These are phyloP conservation scores for Sciaenops ocellatus DNA, from an alignment of 2,797 vertebrate species.

Conservation along the genomic window DNA sequence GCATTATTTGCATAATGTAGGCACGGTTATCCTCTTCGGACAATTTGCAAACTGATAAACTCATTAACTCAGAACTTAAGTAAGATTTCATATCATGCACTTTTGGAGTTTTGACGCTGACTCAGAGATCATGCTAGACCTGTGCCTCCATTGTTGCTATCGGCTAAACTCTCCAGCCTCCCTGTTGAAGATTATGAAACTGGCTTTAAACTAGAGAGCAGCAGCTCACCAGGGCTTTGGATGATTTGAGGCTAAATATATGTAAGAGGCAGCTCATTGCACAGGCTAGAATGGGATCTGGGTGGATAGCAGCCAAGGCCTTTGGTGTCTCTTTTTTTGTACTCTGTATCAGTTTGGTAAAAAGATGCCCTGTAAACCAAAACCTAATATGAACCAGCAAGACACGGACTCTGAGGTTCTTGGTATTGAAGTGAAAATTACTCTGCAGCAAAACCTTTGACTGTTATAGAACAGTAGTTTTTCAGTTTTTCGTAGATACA, in stretches of 20 bases:
- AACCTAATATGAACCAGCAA: slow-evolving; percentile 31
- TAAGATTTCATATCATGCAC: slow-evolving; percentile 26
- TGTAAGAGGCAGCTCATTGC: slow-evolving; percentile 67
- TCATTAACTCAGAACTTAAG: slow-evolving; percentile 17
- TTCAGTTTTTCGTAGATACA: not conserved
- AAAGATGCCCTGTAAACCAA: slow-evolving; percentile 43
- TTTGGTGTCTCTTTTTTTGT: slow-evolving; percentile 41
- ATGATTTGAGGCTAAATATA: slow-evolving; percentile 72
- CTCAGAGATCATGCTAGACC: slow-evolving; percentile 46
- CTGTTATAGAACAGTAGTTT: not conserved
- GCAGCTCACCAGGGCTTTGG: slow-evolving; percentile 70
- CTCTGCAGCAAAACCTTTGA: slow-evolving; percentile 5
- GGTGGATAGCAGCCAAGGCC: slow-evolving; percentile 57
- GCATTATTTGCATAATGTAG: slow-evolving; percentile 14
- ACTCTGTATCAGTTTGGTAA: slow-evolving; percentile 36
- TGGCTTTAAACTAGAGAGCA: slow-evolving; percentile 69
- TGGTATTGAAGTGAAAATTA: slow-evolving; percentile 18
- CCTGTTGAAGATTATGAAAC: slow-evolving; percentile 67
- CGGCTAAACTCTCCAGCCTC: slow-evolving; percentile 60
- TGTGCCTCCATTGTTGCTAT: slow-evolving; percentile 52
- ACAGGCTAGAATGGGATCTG: slow-evolving; percentile 57
- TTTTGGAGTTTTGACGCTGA: slow-evolving; percentile 41
- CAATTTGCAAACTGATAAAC: not conserved
- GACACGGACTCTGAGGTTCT: slow-evolving; percentile 20
- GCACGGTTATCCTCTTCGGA: slow-evolving; percentile 8